Percentiles rank a stretch among this genome's conserved stretches.
Evolutionary conservation across 2,113 vertebrate species (phyloP).

Genomic region (Murina feae): DNA sequence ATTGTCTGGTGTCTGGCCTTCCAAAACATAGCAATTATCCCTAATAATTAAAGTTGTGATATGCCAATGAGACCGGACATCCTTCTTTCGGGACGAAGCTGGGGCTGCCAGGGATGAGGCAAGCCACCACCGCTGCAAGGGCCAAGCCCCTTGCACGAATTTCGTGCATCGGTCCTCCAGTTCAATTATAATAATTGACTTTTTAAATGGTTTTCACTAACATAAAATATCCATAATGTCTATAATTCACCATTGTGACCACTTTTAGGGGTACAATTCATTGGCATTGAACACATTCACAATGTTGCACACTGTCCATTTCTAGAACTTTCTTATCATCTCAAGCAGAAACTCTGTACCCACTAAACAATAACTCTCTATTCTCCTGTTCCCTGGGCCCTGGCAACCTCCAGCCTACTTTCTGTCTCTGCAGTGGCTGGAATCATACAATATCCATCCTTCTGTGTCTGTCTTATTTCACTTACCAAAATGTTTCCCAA

Average conservation of each 20-base stretch:
- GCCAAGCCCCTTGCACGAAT: too few species aligned
- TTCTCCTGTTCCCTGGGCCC: fast-evolving
- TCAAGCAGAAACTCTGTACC: background rate
- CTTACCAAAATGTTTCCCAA: background rate
- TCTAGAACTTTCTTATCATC: background rate
- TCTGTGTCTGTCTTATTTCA: background rate
- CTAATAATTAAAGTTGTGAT: too few species aligned
- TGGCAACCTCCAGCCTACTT: background rate
- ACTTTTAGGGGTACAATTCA: background rate
- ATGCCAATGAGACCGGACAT: too few species aligned
- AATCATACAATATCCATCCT: background rate
- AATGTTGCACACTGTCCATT: background rate
- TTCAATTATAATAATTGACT: background rate
- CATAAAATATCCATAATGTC: background rate
- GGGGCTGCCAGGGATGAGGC: too few species aligned
- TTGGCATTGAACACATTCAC: background rate
- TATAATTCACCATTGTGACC: background rate
- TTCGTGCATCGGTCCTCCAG: too few species aligned
- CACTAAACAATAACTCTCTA: background rate
- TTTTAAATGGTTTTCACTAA: background rate
- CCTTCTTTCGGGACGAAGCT: too few species aligned
- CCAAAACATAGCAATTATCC: background rate
- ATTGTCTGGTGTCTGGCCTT: background rate
- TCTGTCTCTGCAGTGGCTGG: background rate
- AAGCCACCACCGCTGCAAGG: too few species aligned